Evolutionary conservation across 2,888 invertebrate species (phyloP).

Genomic region (Idaea dimidiata): DNA sequence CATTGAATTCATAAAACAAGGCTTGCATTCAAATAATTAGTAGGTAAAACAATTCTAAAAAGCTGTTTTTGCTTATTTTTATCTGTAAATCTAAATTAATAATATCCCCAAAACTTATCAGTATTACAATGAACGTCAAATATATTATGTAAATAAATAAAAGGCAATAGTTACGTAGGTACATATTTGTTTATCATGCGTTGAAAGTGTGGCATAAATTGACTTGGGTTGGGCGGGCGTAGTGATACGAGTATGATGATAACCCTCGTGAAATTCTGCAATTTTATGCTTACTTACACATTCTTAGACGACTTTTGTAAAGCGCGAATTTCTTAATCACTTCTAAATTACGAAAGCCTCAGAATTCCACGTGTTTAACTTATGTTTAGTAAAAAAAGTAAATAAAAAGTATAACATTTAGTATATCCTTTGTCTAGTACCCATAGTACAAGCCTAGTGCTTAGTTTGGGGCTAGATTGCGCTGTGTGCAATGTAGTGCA

Average conservation of each 20-base stretch:
- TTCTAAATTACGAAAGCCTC: no score
- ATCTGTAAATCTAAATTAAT: not conserved
- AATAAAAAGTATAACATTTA: no score
- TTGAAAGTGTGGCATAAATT: constrained; percentile 21
- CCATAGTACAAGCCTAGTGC: no score
- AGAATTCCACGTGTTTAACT: no score
- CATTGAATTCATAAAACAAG: no score
- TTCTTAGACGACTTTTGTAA: not conserved
- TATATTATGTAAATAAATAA: constrained; percentile 17
- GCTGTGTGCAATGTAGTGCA: no score
- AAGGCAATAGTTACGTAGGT: constrained; percentile 5
- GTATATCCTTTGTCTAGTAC: no score
- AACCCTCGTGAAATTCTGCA: constrained; percentile 12
- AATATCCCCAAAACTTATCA: not conserved
- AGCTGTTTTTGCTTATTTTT: not conserved
- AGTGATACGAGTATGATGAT: constrained; percentile 13
- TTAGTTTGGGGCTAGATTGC: no score
- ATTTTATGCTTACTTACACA: not conserved
- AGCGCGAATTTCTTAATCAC: not conserved
- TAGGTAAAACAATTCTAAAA: no score
- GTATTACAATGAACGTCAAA: not conserved
- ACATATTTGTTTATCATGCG: constrained; percentile 5
- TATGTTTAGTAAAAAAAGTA: no score
- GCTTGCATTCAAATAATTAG: no score
- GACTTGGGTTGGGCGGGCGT: constrained; percentile 8